Evolutionary conservation across 1,140 invertebrate genomes (phyloP).

Genomic region (Trachymyrmex cornetzi): DNA sequence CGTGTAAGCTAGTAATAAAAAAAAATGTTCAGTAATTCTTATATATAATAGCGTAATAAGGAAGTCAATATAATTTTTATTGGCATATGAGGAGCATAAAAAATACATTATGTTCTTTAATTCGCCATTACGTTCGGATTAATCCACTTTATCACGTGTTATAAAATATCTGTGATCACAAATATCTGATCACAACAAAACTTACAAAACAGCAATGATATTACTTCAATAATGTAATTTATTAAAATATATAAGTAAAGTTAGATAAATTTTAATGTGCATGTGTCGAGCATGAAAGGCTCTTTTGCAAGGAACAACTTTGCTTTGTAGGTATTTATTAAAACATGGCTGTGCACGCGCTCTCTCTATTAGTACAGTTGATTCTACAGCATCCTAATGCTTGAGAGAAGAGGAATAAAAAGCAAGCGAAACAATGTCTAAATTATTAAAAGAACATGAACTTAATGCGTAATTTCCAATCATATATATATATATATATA

Average conservation of each 20-base stretch:
- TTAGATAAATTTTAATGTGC: not conserved
- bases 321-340: not conserved
- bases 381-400: not conserved
- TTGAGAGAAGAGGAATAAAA: constrained; percentile 13
- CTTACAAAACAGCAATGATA: not conserved
- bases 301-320: not conserved
- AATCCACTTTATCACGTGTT: not conserved
- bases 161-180: not conserved
- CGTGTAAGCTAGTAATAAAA: not conserved
- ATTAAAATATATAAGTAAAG: constrained; percentile 19
- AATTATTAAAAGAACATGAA: not conserved
- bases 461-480: not conserved
- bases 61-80: constrained; percentile 13
- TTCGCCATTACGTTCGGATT: not conserved
- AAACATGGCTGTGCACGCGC: not conserved
- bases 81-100: not conserved
- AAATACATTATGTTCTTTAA: not conserved
- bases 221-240: constrained; percentile 11
- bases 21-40: not conserved
- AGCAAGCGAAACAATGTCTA: not conserved
- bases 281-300: not conserved
- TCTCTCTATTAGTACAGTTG: not conserved
- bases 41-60: not conserved
- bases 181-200: not conserved
- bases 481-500: too few relatives aligned